phyloP scores from a whole-genome alignment of 2,888 invertebrate genomes.

The Diarsia rubi region DNA sequence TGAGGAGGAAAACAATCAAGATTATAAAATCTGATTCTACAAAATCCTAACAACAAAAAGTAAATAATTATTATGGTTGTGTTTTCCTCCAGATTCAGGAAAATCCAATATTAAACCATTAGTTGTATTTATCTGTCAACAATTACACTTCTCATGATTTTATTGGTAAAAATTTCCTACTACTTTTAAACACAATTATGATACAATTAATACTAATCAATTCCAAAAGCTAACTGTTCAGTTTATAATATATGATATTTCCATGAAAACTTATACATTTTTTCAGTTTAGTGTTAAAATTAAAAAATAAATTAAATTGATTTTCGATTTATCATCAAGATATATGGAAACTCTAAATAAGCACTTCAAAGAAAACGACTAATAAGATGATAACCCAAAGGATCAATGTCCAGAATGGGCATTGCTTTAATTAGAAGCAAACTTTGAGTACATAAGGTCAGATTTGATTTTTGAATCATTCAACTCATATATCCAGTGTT shows the following conservation, averaged over 20 bases:
- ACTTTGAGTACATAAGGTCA: not conserved
- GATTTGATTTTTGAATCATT: not conserved
- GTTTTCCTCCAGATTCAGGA: slow-evolving; percentile 10
- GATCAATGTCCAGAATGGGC: not conserved
- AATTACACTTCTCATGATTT: not conserved
- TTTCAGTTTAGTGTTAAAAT: no score
- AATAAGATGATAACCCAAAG: not conserved
- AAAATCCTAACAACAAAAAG: not conserved
- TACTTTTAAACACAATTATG: no score
- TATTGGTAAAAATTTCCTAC: not conserved
- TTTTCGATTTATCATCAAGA: not conserved
- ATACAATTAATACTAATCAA: not conserved
- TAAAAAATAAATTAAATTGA: not conserved
- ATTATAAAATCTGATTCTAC: slow-evolving; percentile 16
- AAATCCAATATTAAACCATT: not conserved
- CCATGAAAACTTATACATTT: no score
- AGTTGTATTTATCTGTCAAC: not conserved
- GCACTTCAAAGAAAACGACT: not conserved
- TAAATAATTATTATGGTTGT: not conserved
- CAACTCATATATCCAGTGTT: not conserved
- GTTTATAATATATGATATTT: not conserved
- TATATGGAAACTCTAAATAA: not conserved
- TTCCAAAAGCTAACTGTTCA: not conserved
- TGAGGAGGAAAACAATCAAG: slow-evolving; percentile 18
- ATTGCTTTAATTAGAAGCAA: not conserved